Evolutionary conservation across 2,113 vertebrate species (phyloP).

Genomic region (Etia nguti): DNA sequence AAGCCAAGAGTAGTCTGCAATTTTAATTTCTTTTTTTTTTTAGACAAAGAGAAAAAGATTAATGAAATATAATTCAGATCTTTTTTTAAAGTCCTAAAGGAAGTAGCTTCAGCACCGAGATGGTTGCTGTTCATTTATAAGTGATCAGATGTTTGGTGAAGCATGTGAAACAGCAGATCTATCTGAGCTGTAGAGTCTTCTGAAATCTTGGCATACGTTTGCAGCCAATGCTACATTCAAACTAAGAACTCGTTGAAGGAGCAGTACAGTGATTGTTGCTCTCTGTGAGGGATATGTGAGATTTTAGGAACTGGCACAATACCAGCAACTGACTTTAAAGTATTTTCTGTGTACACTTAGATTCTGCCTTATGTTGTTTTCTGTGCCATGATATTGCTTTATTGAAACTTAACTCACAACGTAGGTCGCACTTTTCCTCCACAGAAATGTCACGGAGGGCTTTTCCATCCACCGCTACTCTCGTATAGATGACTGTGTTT

Average conservation of each 20-base stretch:
- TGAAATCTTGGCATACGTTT: background rate
- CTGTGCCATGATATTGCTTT: background rate
- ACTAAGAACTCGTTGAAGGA: background rate
- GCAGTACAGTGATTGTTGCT: background rate
- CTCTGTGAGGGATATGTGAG: background rate
- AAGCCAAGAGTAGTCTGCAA: background rate
- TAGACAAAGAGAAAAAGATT: background rate
- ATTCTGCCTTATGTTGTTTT: background rate
- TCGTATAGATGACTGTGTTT: background rate
- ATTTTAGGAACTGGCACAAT: background rate
- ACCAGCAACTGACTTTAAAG: slow-evolving; percentile 10
- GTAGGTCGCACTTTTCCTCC: background rate
- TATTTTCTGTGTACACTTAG: background rate
- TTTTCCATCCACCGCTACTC: background rate
- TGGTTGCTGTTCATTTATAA: background rate
- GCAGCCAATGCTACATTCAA: background rate
- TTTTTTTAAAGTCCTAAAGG: no score
- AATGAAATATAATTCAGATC: background rate
- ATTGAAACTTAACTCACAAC: background rate
- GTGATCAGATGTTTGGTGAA: background rate
- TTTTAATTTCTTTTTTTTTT: background rate
- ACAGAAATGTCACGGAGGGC: background rate
- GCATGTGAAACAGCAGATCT: background rate
- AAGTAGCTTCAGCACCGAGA: background rate
- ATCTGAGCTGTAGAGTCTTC: background rate